Conservation (phyloP, 2,797 vertebrate genomes). For the Clarias platycephalus region DNA sequence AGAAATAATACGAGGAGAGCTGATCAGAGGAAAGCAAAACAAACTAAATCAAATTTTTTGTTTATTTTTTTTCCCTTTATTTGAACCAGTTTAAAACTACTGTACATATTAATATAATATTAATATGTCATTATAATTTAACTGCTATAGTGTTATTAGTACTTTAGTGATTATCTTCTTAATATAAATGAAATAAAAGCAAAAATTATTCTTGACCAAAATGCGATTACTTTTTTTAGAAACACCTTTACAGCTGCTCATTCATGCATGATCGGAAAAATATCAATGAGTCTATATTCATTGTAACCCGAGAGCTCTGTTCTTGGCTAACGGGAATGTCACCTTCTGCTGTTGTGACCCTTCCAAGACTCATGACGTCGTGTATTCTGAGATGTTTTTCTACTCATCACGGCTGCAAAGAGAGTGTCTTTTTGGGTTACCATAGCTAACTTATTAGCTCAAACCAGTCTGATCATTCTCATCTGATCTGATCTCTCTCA, state of each 20-base stretch:
- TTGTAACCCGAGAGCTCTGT: background rate
- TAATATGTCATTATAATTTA: background rate
- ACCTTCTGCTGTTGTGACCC: background rate
- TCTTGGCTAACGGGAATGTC: background rate
- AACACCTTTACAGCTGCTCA: slow-evolving; percentile 5
- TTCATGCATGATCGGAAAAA: background rate
- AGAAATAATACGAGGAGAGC: slow-evolving; percentile 12
- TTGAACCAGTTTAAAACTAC: background rate
- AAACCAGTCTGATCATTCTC: background rate
- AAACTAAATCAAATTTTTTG: background rate
- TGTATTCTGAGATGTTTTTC: background rate
- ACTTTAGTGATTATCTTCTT: background rate
- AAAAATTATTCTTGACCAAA: background rate
- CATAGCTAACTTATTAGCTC: background rate
- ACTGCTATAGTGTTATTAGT: background rate
- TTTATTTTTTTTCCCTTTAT: background rate
- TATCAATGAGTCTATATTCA: background rate
- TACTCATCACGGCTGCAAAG: background rate
- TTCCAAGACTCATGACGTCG: background rate
- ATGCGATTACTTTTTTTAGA: background rate
- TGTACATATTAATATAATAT: too few species aligned
- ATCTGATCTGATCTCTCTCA: background rate
- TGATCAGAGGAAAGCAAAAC: slow-evolving; percentile 6
- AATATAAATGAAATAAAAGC: background rate
- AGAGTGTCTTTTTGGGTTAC: background rate